phyloP scores from a whole-genome alignment of 2,113 vertebrate species.

The Saccopteryx bilineata region DNA sequence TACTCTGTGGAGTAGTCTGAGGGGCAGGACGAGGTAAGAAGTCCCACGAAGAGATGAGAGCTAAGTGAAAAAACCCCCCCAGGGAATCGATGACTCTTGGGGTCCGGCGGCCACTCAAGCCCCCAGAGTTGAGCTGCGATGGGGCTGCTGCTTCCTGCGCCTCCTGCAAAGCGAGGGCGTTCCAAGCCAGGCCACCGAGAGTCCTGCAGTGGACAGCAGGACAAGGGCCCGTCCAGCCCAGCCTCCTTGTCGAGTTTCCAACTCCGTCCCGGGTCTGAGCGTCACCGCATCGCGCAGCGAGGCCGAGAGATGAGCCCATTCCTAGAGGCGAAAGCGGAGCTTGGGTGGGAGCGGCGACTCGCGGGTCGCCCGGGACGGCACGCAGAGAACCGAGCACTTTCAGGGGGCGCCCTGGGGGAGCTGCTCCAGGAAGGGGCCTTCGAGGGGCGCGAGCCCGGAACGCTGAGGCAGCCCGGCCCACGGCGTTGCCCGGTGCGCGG shows the following conservation, averaged over 20 bases:
- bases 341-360: not conserved
- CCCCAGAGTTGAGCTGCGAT: rapidly evolving
- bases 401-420: rapidly evolving
- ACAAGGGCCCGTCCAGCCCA: rapidly evolving
- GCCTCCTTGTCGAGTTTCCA: not conserved
- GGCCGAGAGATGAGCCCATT: not conserved
- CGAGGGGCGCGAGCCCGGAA: not conserved
- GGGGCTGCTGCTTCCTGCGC: not conserved
- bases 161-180: not conserved
- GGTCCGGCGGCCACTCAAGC: rapidly evolving
- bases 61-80: not conserved
- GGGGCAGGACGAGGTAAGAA: not conserved
- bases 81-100: not conserved
- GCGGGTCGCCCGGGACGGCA: not conserved
- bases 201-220: not conserved
- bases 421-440: not conserved
- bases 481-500: constrained; percentile 14
- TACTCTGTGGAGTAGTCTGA: not conserved
- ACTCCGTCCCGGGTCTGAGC: rapidly evolving
- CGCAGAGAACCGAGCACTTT: not conserved
- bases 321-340: not conserved
- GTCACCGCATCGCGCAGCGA: not conserved
- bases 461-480: rapidly evolving
- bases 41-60: not conserved
- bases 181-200: rapidly evolving